A percentile compares a stretch with the other conserved stretches of the same genome.
Conservation (phyloP, 2,797 vertebrate species). For the Passerculus sandwichensis region DNA sequence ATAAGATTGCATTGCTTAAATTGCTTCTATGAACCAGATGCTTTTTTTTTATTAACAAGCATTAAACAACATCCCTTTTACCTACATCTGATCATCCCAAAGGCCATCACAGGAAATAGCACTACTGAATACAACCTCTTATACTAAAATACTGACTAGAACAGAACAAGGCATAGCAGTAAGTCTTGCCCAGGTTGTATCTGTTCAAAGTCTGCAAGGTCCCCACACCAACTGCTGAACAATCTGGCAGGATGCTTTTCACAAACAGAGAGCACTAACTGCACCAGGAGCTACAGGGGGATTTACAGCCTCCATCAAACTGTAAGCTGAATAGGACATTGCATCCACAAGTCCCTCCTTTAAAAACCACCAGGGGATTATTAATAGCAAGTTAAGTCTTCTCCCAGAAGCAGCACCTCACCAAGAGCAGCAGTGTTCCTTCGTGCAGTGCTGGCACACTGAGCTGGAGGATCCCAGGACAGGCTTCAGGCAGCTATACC, state of each 20-base stretch:
- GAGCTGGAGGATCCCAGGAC: background rate
- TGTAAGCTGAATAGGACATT: background rate
- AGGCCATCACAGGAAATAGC: accelerated
- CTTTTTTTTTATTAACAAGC: background rate
- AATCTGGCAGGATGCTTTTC: background rate
- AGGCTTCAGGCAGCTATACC: accelerated
- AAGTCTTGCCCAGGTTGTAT: background rate
- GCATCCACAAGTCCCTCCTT: background rate
- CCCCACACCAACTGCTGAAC: background rate
- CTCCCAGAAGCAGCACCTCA: background rate
- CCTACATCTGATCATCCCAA: background rate
- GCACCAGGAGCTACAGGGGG: background rate
- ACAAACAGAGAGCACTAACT: background rate
- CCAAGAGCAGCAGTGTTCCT: background rate
- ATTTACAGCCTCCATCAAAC: background rate
- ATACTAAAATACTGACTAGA: background rate
- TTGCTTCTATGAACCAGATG: background rate
- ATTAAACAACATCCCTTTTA: background rate
- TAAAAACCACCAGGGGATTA: background rate
- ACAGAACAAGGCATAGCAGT: accelerated
- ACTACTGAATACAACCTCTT: background rate
- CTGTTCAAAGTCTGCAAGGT: background rate
- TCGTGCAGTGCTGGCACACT: accelerated
- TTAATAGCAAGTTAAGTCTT: background rate
- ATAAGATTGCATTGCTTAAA: background rate